Evolutionary conservation across 2,888 invertebrate genomes (phyloP).

Genomic region (Zhuqinia jingwanae): DNA sequence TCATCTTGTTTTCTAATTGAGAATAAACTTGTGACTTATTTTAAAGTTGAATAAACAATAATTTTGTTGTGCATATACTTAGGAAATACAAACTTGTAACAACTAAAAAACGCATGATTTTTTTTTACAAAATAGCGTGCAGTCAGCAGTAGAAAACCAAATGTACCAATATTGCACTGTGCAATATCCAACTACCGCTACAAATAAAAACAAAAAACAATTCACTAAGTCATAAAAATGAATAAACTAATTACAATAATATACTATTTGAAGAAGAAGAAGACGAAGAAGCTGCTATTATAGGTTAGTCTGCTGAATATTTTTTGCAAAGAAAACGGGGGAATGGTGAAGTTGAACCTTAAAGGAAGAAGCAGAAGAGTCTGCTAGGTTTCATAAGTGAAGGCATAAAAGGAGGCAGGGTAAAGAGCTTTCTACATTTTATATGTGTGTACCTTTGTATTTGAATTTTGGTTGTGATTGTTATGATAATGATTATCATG

Average conservation of each 20-base stretch:
- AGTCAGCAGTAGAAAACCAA: conserved; percentile 3
- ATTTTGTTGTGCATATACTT: conserved; percentile 33
- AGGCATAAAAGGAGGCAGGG: conserved; percentile 28
- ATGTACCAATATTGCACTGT: not conserved
- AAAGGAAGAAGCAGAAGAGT: conserved; percentile 1
- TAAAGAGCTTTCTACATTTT: conserved; percentile 35
- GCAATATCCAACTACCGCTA: not conserved
- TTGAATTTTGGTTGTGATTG: conserved; percentile 31
- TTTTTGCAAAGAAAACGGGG: conserved; percentile 19
- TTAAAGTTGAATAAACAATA: not conserved
- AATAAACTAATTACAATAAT: conserved; percentile 44
- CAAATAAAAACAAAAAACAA: conserved; percentile 29
- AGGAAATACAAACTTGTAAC: conserved; percentile 2
- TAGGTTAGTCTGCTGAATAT: conserved; percentile 30
- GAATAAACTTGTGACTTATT: not conserved
- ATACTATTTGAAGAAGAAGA: no score
- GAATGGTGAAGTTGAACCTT: not conserved
- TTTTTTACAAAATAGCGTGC: no score
- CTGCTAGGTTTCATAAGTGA: no score
- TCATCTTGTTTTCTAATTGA: not conserved
- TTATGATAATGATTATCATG: not conserved
- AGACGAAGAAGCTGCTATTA: conserved; percentile 30
- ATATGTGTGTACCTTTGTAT: no score
- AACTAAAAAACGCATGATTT: not conserved
- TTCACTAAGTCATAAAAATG: conserved; percentile 29